Evolutionary conservation across 2,888 invertebrate genomes (phyloP).

Genomic region (Agrotis puta): DNA sequence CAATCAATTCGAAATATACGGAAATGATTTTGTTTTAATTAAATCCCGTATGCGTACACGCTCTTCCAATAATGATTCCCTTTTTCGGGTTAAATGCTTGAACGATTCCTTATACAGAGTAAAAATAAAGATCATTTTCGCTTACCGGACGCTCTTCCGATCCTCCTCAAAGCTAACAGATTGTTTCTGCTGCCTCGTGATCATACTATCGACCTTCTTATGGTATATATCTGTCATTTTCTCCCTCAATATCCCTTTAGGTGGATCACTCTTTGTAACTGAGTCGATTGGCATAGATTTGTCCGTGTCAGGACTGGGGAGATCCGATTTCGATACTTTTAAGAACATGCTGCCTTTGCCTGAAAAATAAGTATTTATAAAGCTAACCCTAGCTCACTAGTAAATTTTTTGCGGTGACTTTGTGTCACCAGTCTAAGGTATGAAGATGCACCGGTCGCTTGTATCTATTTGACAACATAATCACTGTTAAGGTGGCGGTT

Average conservation of each 20-base stretch:
- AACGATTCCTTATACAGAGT: too few species aligned
- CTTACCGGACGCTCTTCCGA: slow-evolving; percentile 93
- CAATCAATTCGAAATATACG: too few species aligned
- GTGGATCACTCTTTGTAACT: slow-evolving; percentile 86
- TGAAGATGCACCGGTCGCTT: too few species aligned
- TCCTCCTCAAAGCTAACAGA: slow-evolving; percentile 92
- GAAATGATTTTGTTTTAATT: too few species aligned
- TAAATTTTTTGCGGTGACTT: too few species aligned
- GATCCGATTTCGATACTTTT: slow-evolving; percentile 81
- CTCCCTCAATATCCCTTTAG: slow-evolving; percentile 92
- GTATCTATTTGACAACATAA: too few species aligned
- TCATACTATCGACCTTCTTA: slow-evolving; percentile 77
- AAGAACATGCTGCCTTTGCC: slow-evolving; percentile 87
- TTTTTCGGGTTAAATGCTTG: too few species aligned
- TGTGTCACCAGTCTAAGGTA: too few species aligned
- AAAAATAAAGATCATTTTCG: neutral
- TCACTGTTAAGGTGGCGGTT: too few species aligned
- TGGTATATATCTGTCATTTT: slow-evolving; percentile 83
- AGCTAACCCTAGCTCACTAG: too few species aligned
- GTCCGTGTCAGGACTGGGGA: slow-evolving; percentile 87
- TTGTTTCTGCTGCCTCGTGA: slow-evolving; percentile 76
- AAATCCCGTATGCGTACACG: too few species aligned
- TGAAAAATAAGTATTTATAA: slow-evolving; percentile 56
- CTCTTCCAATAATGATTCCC: too few species aligned
- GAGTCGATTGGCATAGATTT: slow-evolving; percentile 84